Base-by-base conservation (phyloP, 1,140 invertebrate species). In the Calephelis nemesis region DNA sequence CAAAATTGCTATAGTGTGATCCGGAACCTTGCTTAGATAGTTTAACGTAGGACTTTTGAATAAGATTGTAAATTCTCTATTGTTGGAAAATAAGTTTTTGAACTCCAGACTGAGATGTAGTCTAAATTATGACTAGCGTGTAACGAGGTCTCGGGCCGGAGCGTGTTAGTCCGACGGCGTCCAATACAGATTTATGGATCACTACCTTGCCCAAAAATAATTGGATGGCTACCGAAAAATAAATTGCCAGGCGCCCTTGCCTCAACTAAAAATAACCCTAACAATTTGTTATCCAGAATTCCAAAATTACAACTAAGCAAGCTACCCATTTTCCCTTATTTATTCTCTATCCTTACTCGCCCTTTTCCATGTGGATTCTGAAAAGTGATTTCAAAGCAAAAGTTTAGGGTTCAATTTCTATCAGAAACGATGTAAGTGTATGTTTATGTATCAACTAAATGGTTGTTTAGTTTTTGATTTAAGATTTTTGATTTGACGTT, bases 201-300 rank as follows among this genome's bases (percentile, higher is more conserved):
- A 80, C 79, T 83, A 85, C 79, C 83, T 79, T 83, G 82, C 84
- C 85, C 87, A 80, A 88, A 89, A 90, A 90, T 90, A 90, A 90
- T 90, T 90, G 85, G 85, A 86, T 84, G 74, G 83, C 79, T 77
- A 83, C 79, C 87, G 87, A 86, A 90, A 90, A 88, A 90, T 90
- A 89, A 88, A 90, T 90, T 78, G 74, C 74, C 72, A 62, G 69
- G 71, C 74, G 74, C 79, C 74, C 71, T 62, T 69, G 68, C 69
- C 66, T 63, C 82, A 79, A 77, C 80, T 78, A 81, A 79, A 77
- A 84, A 84, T 82, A 82, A 79, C 77, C 82, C 77, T 65, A 77
- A 82, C 83, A 79, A 85, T 87, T 86, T 84, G 83, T 86, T 89
- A 85, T 84, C 81, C 76, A 82, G 78, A 77, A 79, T 74, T 74